Evolutionary conservation across 2,888 invertebrate species (phyloP), one percentile per base, ranked within the genome.

Genomic region (Sphaerophoria taeniata): DNA sequence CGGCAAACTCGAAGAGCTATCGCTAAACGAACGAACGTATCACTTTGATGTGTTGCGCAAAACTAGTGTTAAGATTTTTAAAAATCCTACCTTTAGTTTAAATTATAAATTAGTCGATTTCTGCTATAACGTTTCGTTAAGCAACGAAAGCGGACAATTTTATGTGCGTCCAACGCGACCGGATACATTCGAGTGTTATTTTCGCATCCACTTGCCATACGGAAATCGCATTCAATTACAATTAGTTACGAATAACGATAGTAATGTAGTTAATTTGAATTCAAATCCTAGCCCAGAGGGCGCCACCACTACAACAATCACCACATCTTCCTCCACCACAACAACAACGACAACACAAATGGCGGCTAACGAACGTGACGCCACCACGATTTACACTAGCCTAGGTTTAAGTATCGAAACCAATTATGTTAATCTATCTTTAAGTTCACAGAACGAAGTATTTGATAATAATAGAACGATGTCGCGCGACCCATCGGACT

Each of bases 1-100:
- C 90, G 96, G 96, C 2, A 96, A 96, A 89, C 92, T 95, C 4
- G 95, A 96, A 89, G 95, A 96, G 90, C 93, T 95, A 47, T 93
- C 94, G 0, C 89, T 91, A 6, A 91, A 91, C 12, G 94, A 95
- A 88, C 93, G 95, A 84, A 93, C 93, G 87, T 92, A 95, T 60
- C 95, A 95, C 90, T 94, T 94, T 73, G 93, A 93, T 36, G 93
- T 93, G 85, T 93, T 92, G 84, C 89, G 89, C 73, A 90, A 89
- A 39, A 93, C 93, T 5, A 92, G 93, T 53, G 90, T 95, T 86
- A 93, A 93, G 88, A 91, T 95, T 74, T 94, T 94, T 89, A 95
- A 94, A 84, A 93, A 93, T 90, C 95, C 95, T 76, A 93, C 94
- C 91, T 95, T 95, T 93, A 93, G 94, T 90, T 93, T 95, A 88